Conservation (phyloP, 2,113 vertebrate species). For the Nerophis ophidion region DNA sequence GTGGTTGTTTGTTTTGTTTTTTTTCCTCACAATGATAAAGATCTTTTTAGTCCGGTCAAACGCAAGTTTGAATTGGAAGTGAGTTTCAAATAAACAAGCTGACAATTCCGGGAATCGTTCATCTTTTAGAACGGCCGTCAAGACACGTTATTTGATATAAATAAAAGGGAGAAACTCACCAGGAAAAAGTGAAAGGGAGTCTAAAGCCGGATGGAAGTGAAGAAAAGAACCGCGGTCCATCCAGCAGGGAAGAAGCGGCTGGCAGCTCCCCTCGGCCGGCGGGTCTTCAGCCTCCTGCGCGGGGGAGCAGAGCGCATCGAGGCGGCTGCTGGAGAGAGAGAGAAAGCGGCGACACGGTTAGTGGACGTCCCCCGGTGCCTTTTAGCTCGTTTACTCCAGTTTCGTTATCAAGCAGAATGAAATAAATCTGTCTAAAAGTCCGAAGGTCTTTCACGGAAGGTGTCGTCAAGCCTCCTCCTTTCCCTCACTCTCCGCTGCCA, state of each 20-base stretch:
- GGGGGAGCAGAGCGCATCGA: slow-evolving; percentile 21
- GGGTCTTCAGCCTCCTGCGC: slow-evolving; percentile 20
- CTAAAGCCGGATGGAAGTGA: slow-evolving; percentile 24
- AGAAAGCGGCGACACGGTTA: background rate
- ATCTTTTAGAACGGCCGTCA: background rate
- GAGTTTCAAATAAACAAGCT: background rate
- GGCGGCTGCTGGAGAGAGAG: slow-evolving; percentile 12
- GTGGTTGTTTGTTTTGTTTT: no score
- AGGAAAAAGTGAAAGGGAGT: slow-evolving; percentile 19
- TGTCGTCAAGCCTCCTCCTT: slow-evolving; percentile 42
- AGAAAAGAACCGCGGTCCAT: slow-evolving; percentile 27
- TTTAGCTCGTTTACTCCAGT: no score
- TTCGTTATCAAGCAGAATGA: slow-evolving; percentile 40
- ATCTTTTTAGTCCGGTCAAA: background rate
- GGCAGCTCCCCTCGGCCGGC: slow-evolving; percentile 22
- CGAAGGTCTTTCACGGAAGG: slow-evolving; percentile 13
- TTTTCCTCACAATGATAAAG: no score
- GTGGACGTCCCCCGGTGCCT: background rate
- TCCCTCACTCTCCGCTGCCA: slow-evolving; percentile 24
- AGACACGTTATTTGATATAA: background rate
- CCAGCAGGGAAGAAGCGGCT: slow-evolving; percentile 21
- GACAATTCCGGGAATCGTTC: background rate
- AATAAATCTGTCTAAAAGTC: slow-evolving; percentile 31
- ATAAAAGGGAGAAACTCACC: slow-evolving; percentile 34
- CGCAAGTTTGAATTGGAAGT: background rate